phyloP scores from a whole-genome alignment of 2,888 invertebrate genomes.

The Disparrhopalites patrizii region DNA sequence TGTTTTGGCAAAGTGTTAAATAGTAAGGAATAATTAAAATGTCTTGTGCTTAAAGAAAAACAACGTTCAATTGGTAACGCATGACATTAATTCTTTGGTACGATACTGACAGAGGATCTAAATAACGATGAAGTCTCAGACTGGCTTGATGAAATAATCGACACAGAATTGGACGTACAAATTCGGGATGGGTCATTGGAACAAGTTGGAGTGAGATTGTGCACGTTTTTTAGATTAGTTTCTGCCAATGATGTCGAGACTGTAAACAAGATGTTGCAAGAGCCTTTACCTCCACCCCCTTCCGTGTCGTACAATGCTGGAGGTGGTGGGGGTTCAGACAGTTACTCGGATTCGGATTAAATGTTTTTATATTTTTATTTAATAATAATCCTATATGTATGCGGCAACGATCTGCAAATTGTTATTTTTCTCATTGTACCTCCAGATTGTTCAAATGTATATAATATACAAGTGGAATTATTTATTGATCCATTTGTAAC shows the following conservation, averaged over 20 bases:
- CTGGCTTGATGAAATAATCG: conserved; percentile 24
- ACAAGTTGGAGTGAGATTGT: conserved; percentile 13
- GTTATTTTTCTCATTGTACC: too few species aligned
- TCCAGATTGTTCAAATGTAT: too few species aligned
- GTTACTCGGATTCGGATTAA: conserved; percentile 11
- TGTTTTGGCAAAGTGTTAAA: too few species aligned
- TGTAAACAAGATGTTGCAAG: conserved; percentile 7
- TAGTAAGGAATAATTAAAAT: too few species aligned
- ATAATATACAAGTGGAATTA: too few species aligned
- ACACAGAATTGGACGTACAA: conserved; percentile 21
- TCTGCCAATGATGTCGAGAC: not conserved
- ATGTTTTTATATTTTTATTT: too few species aligned
- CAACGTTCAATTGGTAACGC: not conserved
- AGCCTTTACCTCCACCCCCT: not conserved
- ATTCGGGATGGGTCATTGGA: conserved; percentile 25
- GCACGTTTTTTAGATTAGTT: conserved; percentile 19
- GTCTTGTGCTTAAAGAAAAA: too few species aligned
- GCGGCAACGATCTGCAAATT: too few species aligned
- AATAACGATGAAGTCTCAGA: conserved; percentile 25
- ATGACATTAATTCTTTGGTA: not conserved
- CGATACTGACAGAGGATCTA: conserved; percentile 10
- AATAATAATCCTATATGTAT: too few species aligned
- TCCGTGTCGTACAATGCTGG: not conserved
- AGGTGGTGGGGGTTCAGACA: not conserved
- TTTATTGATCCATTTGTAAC: too few species aligned